Conservation (phyloP, 2,888 invertebrate species). For the Ctenicera cuprea region DNA sequence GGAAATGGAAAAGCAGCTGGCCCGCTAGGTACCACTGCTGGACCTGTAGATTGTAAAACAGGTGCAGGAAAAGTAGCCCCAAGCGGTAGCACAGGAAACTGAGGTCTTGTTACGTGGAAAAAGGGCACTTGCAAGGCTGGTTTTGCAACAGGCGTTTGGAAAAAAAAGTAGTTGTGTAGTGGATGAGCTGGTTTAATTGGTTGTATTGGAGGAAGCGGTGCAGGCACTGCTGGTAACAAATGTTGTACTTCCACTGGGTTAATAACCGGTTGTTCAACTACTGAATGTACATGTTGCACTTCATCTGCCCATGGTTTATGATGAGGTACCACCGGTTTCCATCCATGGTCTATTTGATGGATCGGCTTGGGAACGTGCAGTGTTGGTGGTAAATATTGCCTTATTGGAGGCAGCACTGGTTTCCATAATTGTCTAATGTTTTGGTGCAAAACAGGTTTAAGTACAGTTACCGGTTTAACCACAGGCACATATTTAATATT, state of each 20-base stretch:
- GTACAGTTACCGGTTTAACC: slow-evolving; percentile 60
- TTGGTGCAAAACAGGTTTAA: slow-evolving; percentile 49
- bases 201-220: neutral
- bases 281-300: slow-evolving; percentile 16
- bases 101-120: slow-evolving; percentile 65
- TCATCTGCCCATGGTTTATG: neutral
- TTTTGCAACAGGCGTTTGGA: slow-evolving; percentile 46
- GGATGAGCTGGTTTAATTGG: slow-evolving; percentile 30
- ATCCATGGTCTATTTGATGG: slow-evolving; percentile 36
- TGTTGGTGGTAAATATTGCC: slow-evolving; percentile 41
- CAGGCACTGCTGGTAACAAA: slow-evolving; percentile 30
- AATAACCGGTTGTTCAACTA: slow-evolving; percentile 17
- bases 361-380: slow-evolving; percentile 19
- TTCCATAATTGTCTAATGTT: slow-evolving; percentile 30
- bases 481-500: slow-evolving; percentile 64
- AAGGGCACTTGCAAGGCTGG: slow-evolving; percentile 49
- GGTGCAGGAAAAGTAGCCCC: slow-evolving; percentile 63
- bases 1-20: slow-evolving; percentile 53
- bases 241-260: slow-evolving; percentile 12
- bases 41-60: slow-evolving; percentile 53
- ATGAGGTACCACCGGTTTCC: slow-evolving; percentile 44
- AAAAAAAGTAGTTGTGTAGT: slow-evolving; percentile 39
- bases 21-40: slow-evolving; percentile 11
- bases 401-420: slow-evolving; percentile 23
- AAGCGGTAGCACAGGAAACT: slow-evolving; percentile 64